Base-by-base conservation (phyloP, 2,888 invertebrate species). In the Meganola albula region DNA sequence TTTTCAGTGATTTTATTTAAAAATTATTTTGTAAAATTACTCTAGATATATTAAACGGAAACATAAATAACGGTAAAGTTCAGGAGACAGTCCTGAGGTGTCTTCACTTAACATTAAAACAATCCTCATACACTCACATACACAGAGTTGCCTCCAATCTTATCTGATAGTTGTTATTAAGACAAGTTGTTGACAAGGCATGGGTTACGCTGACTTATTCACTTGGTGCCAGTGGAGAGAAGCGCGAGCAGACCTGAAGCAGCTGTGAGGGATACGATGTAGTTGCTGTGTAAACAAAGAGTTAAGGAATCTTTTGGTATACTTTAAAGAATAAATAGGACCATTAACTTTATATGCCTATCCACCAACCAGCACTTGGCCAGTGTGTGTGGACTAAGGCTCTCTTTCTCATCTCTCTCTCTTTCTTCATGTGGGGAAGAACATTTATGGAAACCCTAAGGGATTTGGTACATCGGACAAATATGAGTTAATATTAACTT, bases 241-340 rank as follows among this genome's bases (percentile, higher is more conserved):
- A 99, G 89, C 24, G 98, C 98, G 55, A 99, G 86, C 9, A 98
- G 87, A 44, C 97, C 98, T 39, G 97, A 94, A 8, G 98, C 95
- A 27, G 90, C 88, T 16, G 95, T 92, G 49, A 99, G 93, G 1
- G 98, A 98, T 35, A 97, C 86, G 31, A 96, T 90, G 77, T 99
- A 99, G 83, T 99, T 99, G 52, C 90, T 90, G 79, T 57, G 58
- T 5, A 33, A 47, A 31, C 10, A 28, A n/a, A 36, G 13, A 45
- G 44, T 60, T 39, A 62, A 63, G 60, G 43, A 50, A 38, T 8
- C 10, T 18, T 10, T 9, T 26, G 9, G n/a, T n/a, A n/a, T n/a
- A n/a, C n/a, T n/a, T n/a, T n/a, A n/a, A n/a, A n/a, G n/a, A n/a
- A n/a, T n/a, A n/a, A n/a, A n/a, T n/a, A n/a, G n/a, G n/a, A n/a